Evolutionary conservation across 2,888 invertebrate genomes (phyloP).

Genomic region (Cyrtodaria siliqua): DNA sequence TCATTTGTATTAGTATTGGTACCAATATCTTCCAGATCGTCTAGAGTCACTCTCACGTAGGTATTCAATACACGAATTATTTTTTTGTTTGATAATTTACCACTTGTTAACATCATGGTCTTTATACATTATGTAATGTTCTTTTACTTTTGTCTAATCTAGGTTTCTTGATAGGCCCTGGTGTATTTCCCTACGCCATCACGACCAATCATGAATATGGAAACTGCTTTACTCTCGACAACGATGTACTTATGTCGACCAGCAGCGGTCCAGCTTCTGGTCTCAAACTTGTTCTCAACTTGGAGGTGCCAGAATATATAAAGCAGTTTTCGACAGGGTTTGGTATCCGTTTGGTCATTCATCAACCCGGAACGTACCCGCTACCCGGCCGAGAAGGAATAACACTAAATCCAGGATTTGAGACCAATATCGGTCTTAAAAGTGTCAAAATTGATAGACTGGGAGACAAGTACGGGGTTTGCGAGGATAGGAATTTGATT

Average conservation of each 20-base stretch:
- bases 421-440: conserved; percentile 25
- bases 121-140: too few species aligned
- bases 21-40: too few species aligned
- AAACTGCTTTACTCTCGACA: conserved; percentile 13
- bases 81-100: too few species aligned
- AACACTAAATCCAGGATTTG: conserved; percentile 17
- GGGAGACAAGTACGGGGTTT: conserved; percentile 1
- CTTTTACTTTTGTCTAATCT: too few species aligned
- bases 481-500: neutral
- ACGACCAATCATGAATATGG: neutral
- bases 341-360: conserved; percentile 19
- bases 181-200: neutral
- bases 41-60: too few species aligned
- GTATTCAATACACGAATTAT: too few species aligned
- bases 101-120: too few species aligned
- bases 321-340: conserved; percentile 12
- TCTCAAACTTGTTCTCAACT: conserved; percentile 14
- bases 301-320: conserved; percentile 26
- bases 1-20: too few species aligned
- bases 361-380: conserved; percentile 9
- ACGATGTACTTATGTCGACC: neutral
- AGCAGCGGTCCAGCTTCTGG: conserved; percentile 12
- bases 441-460: neutral
- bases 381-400: conserved; percentile 12
- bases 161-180: neutral